phyloP scores from a whole-genome alignment of 2,888 invertebrate species.

The Tachina lurida region DNA sequence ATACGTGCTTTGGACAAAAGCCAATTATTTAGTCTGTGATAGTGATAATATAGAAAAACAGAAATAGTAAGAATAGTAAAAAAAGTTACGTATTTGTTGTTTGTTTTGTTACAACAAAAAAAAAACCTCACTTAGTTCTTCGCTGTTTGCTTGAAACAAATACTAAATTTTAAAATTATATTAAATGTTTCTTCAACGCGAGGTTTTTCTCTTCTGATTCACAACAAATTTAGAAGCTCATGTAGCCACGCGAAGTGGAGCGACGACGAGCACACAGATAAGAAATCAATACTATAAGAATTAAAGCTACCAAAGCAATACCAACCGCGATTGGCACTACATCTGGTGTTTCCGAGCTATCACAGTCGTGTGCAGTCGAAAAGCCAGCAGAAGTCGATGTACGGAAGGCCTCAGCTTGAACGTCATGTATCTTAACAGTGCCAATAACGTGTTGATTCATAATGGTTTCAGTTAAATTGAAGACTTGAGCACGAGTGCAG shows the following conservation, averaged over 20 bases:
- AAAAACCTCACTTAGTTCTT: conserved; percentile 9
- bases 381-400: conserved; percentile 84
- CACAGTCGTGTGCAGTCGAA: conserved; percentile 89
- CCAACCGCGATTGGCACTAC: conserved; percentile 99
- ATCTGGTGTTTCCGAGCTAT: conserved; percentile 89
- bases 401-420: conserved; percentile 91
- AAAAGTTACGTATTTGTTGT: not conserved
- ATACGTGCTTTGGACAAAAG: conserved; percentile 41
- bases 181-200: conserved; percentile 41
- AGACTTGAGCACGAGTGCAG: conserved; percentile 85
- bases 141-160: not conserved
- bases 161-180: not conserved
- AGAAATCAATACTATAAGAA: conserved; percentile 94
- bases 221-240: conserved; percentile 88
- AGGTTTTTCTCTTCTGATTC: conserved; percentile 12
- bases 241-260: conserved; percentile 92
- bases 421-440: conserved; percentile 84
- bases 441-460: conserved; percentile 79
- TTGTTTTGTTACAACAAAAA: not conserved
- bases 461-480: conserved; percentile 84
- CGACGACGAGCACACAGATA: conserved; percentile 96
- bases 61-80: conserved; percentile 1
- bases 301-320: conserved; percentile 93
- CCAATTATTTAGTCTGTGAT: conserved; percentile 63
- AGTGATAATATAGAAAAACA: conserved; percentile 34